Base-by-base conservation (phyloP, 1,140 invertebrate genomes). In the Scaptomyza montana region DNA sequence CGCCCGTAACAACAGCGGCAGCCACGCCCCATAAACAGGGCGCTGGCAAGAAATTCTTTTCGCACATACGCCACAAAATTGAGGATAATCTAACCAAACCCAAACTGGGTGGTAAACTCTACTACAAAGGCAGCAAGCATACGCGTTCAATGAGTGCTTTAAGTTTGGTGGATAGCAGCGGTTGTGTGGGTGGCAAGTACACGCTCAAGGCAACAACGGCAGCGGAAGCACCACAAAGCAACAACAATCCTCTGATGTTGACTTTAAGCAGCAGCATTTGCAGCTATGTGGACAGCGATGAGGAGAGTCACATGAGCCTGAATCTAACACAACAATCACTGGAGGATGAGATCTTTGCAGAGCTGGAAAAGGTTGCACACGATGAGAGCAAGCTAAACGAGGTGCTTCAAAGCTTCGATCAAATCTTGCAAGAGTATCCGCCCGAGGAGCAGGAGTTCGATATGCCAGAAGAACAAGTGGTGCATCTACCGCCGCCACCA, bases 351-450 rank as follows among this genome's bases (percentile, higher is more conserved):
- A 92, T 92, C 30, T 92, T 92, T 51, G 87, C 91, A 0, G 91
- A 92, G 66, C 82, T 92, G 57, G 91, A 92, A 47, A 93, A 94
- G 75, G 89, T 92, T 12, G 78, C 90, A 8, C 90, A 92, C 46
- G 91, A 92, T 56, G 93, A 94, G 68, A 92, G 93, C 8, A 95
- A 95, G 86, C 89, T 95, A 43, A 93, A 93, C 71, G 94, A 93
- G 51, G 94, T 94, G 28, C 93, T 95, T 60, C 93, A 94, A 80
- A 94, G 93, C 50, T 95, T 95, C 68, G 94, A 95, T 82, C 94
- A 94, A 91, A 94, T 95, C 64, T 71, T 92, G 12, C 77, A 56
- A 25, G 90, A 92, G 33, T 92, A 94, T 57, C 93, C 82, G 8
- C 49, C 71, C 92, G 21, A 51, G 30, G 71, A 68, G 19, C 45